Evolutionary conservation across 2,888 invertebrate species (phyloP), one percentile per base, ranked within the genome.

Genomic region (Luperina testacea): DNA sequence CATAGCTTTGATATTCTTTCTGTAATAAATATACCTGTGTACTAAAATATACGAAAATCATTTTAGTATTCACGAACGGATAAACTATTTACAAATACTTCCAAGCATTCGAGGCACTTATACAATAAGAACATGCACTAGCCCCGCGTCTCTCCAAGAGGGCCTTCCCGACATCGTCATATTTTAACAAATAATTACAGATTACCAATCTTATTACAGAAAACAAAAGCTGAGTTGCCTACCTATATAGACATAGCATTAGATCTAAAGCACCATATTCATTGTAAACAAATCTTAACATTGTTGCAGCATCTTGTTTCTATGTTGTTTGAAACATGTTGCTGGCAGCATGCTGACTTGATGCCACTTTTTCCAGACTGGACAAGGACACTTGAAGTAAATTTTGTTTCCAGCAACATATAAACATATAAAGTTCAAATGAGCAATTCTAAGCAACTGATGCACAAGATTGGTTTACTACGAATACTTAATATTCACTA

Each of bases 121-220:
- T 42, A 70, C 53, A 61, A 53, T 57, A 57, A 69, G 27, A 80
- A 9, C 59, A 51, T 51, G 77, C 82, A 67, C 11, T 24, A 32
- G 13, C 5, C 24, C 24, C 38, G 57, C 27, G 57, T 75, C 15
- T 75, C 17, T 53, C 11, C 20, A 32, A 63, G 53, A 45, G 11
- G 45, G n/a, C 72, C 61, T 71, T 42, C 32, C 17, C 8, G 5
- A 38, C 1, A 32, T 75, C 27, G 5, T 53, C 75, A 51, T 24
- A 27, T 38, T 51, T 74, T 74, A 48, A 38, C 42, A 53, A 32
- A 11, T 27, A 57, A 75, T 57, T 57, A 24, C 42, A 24, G 27
- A 48, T 45, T 45, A 57, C 57, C 57, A 57, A 57, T 57, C 45
- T 48, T 20, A 7, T 20, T 32, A 8, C 61, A 70, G 38, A 71